Evolutionary conservation across 2,797 vertebrate species (phyloP).

Genomic region (Melanotaenia maccullochi): DNA sequence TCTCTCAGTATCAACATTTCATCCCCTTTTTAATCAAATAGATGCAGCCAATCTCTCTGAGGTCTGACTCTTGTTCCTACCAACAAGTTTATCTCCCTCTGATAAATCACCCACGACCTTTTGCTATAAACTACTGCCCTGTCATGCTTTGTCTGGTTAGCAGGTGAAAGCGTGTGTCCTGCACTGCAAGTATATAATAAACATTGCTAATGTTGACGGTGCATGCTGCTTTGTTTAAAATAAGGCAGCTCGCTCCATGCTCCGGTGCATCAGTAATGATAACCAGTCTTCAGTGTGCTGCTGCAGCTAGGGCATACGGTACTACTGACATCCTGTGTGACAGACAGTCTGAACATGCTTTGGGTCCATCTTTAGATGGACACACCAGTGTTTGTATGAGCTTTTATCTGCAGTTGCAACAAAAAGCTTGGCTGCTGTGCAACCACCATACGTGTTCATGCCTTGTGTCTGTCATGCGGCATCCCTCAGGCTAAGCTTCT

Average conservation of each 20-base stretch:
- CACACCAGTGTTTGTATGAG: conserved; percentile 21
- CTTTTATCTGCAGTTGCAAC: conserved; percentile 36
- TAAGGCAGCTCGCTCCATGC: conserved; percentile 40
- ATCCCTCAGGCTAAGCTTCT: conserved; percentile 58
- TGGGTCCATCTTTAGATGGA: conserved; percentile 27
- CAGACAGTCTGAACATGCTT: conserved; percentile 47
- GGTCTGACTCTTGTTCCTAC: conserved; percentile 33
- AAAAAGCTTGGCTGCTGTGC: conserved; percentile 44
- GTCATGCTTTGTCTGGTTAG: conserved; percentile 49
- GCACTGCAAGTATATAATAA: conserved; percentile 17
- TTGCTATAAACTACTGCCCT: conserved; percentile 35
- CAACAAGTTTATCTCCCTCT: conserved; percentile 30
- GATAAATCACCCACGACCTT: conserved; percentile 38
- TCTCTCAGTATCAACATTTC: conserved; percentile 11
- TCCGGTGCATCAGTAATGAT: conserved; percentile 36
- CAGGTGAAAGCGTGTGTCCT: conserved; percentile 30
- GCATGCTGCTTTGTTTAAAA: conserved; percentile 46
- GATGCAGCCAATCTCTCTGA: conserved; percentile 32
- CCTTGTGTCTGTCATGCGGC: conserved; percentile 60
- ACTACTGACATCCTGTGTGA: conserved; percentile 32
- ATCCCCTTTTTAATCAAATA: conserved; percentile 32
- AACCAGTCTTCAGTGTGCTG: conserved; percentile 27
- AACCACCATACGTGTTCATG: conserved; percentile 39
- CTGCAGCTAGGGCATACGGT: conserved; percentile 35
- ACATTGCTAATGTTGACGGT: conserved; percentile 31